Base-by-base conservation (phyloP, 2,888 invertebrate species). In the Platycheirus albimanus region DNA sequence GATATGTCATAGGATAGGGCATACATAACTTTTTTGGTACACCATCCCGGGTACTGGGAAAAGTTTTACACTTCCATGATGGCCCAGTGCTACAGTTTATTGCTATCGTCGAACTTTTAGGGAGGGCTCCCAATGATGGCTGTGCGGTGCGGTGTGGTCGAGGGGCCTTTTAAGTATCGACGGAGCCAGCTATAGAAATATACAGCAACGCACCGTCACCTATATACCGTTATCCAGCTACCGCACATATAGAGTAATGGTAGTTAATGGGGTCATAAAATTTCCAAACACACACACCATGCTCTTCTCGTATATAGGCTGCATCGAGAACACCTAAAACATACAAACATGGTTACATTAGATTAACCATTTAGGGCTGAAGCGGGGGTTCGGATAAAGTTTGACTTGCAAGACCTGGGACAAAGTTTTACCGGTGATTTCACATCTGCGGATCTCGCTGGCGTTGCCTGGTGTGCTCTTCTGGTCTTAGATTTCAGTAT, bases 261-360 rank as follows among this genome's bases (percentile, higher is more conserved):
- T 54, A 77, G 67, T 81, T 81, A 81, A 81, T 81, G 81, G 81
- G 72, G 81, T 81, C 77, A 81, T 81, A 81, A 81, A 81, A 81
- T 54, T 72, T 61, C 24, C 66, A 43, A 38, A 36, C 36, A 47
- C 36, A 49, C 38, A 64, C 47, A 52, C 64, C 45, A 19, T 61
- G 49, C 33, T 17, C n/a, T n/a, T n/a, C n/a, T n/a, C n/a, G n/a
- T 30, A 20, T 51, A 15, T 56, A 49, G 70, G 58, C 38, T 69
- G 61, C 67, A 75, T 28, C 28, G 30, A 66, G 56, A 64, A 51
- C 78, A 78, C 72, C 78, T 78, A 54, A 74, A 74, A 69, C 38
- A 56, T 58, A 78, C 78, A 72, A 69, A 83, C 78, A 77, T 69
- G 77, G 63, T 74, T 69, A 83, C 74, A 78, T 83, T 83, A 74